Evolutionary conservation across 1,140 invertebrate species (phyloP).

Genomic region (Panagrolaimus sp.): DNA sequence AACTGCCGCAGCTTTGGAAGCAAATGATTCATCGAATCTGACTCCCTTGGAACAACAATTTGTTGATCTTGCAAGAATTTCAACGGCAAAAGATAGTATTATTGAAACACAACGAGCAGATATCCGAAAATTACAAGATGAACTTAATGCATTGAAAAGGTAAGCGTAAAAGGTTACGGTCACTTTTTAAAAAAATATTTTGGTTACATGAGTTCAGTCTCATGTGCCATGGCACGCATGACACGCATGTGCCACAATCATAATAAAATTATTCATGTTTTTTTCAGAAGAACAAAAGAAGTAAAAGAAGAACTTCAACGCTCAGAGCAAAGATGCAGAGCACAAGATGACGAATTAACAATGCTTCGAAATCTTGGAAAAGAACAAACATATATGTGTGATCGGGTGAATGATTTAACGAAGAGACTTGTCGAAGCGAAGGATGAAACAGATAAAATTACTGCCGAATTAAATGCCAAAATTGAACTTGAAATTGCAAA

Average conservation of each 20-base stretch:
- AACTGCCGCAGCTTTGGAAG: slow-evolving; percentile 11
- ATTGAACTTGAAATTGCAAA: neutral
- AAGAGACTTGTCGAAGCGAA: slow-evolving; percentile 2
- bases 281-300: slow-evolving; percentile 13
- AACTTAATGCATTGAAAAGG: slow-evolving; percentile 27
- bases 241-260: too few relatives aligned
- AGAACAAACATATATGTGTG: slow-evolving; percentile 33
- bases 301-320: slow-evolving; percentile 6
- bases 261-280: too few relatives aligned
- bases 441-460: neutral
- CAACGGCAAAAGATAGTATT: slow-evolving; percentile 36
- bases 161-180: too few relatives aligned
- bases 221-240: too few relatives aligned
- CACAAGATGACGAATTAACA: slow-evolving; percentile 32
- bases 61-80: slow-evolving; percentile 39
- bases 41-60: slow-evolving; percentile 42
- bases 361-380: slow-evolving; percentile 25
- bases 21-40: slow-evolving; percentile 22
- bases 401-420: neutral
- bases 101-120: slow-evolving; percentile 39
- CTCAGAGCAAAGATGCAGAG: slow-evolving; percentile 16
- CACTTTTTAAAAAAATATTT: too few relatives aligned
- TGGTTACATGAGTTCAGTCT: too few relatives aligned
- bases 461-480: neutral
- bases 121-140: slow-evolving; percentile 28